These are phyloP conservation scores for Jaculus jaculus DNA, from an alignment of 2,113 vertebrate species.

Conservation along the genomic window DNA sequence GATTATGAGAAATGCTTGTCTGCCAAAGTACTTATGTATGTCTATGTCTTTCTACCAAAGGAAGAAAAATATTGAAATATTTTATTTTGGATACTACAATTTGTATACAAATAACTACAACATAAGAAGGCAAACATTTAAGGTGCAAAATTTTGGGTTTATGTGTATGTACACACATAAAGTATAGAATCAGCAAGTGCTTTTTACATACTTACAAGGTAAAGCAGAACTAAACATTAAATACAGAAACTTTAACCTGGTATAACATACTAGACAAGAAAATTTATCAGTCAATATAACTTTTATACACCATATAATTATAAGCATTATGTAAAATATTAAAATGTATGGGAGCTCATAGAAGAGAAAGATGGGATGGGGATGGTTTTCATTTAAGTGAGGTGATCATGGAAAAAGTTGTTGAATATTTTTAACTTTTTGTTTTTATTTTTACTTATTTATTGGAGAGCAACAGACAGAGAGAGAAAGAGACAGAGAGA, in stretches of 20 bases:
- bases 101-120: not conserved
- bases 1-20: not conserved
- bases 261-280: not conserved
- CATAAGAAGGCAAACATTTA: not conserved
- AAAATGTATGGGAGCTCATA: not conserved
- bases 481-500: no score
- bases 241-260: not conserved
- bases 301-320: not conserved
- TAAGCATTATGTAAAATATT: not conserved
- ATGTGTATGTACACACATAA: no score
- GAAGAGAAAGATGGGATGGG: fast-evolving
- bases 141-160: no score
- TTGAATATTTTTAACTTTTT: not conserved
- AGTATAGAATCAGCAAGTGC: not conserved
- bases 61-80: not conserved
- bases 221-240: no score
- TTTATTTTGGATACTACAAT: not conserved
- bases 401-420: not conserved
- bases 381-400: not conserved
- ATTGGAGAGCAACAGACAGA: no score
- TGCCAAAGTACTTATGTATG: not conserved
- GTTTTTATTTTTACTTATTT: no score
- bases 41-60: not conserved
- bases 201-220: not conserved
- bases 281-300: not conserved